Evolutionary conservation across 2,888 invertebrate species (phyloP).

Genomic region (Dascillus cervinus): DNA sequence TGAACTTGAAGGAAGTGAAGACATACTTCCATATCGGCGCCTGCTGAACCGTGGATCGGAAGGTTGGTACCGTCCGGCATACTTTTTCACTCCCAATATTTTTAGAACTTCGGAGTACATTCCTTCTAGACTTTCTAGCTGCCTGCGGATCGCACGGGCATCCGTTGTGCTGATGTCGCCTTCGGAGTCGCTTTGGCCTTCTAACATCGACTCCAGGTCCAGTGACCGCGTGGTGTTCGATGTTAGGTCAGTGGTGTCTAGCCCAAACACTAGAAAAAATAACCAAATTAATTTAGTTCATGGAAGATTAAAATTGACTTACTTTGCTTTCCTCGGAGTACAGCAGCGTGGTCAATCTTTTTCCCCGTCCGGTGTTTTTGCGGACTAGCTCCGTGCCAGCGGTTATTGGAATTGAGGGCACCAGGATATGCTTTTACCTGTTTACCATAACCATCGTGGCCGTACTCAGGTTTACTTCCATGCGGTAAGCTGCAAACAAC

Average conservation of each 20-base stretch:
- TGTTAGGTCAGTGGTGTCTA: slow-evolving; percentile 68
- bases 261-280: slow-evolving; percentile 53
- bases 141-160: slow-evolving; percentile 69
- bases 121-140: slow-evolving; percentile 73
- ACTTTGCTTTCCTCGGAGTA: slow-evolving; percentile 53
- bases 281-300: neutral
- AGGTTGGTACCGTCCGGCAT: slow-evolving; percentile 44
- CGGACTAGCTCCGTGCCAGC: slow-evolving; percentile 32
- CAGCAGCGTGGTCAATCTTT: slow-evolving; percentile 46
- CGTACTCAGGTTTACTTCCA: slow-evolving; percentile 50
- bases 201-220: slow-evolving; percentile 71
- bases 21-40: slow-evolving; percentile 71
- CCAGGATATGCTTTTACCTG: slow-evolving; percentile 25
- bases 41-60: slow-evolving; percentile 49
- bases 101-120: slow-evolving; percentile 79
- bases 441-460: slow-evolving; percentile 44
- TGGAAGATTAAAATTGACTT: no score
- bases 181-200: slow-evolving; percentile 60
- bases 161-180: slow-evolving; percentile 70
- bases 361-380: slow-evolving; percentile 49
- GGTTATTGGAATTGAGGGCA: slow-evolving; percentile 29
- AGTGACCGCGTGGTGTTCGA: slow-evolving; percentile 71
- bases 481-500: slow-evolving; percentile 52
- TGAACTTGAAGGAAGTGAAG: slow-evolving; percentile 74
- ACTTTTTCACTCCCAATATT: slow-evolving; percentile 51